A percentile compares a stretch with the other conserved stretches of the same genome.
Evolutionary conservation across 2,113 vertebrate species (phyloP).

Genomic region (Sebastes fasciatus): DNA sequence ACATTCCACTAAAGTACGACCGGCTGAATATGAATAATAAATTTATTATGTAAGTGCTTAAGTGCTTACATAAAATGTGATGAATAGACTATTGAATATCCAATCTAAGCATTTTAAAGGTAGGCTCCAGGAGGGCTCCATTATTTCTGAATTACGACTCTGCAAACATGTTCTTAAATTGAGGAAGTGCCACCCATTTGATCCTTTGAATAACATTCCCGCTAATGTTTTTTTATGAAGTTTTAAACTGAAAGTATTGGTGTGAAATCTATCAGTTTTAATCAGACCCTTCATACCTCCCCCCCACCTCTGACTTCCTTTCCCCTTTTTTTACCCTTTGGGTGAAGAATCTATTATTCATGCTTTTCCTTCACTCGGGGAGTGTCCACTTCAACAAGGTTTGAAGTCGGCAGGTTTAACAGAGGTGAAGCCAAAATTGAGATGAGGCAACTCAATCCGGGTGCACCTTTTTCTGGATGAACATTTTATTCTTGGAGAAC

Average conservation of each 20-base stretch:
- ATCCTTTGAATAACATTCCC: constrained; percentile 31
- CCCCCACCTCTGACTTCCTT: constrained; percentile 32
- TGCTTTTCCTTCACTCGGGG: constrained; percentile 49
- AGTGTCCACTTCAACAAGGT: constrained; percentile 57
- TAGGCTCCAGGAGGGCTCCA: constrained; percentile 32
- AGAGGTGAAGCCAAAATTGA: constrained; percentile 50
- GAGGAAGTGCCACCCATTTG: constrained; percentile 1
- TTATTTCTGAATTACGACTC: constrained; percentile 41
- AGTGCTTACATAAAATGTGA: constrained; percentile 57
- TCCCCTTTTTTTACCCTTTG: constrained; percentile 42
- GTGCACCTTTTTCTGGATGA: constrained; percentile 31
- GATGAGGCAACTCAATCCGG: constrained; percentile 50
- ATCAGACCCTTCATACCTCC: constrained; percentile 40
- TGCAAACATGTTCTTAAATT: constrained; percentile 37
- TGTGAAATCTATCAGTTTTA: constrained; percentile 56
- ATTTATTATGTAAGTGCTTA: constrained; percentile 54
- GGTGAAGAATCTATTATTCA: constrained; percentile 71
- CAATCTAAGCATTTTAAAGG: constrained; percentile 41
- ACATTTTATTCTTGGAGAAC: constrained; percentile 21
- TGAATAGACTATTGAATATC: constrained; percentile 62
- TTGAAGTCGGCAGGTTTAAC: constrained; percentile 67
- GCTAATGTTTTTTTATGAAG: constrained; percentile 36
- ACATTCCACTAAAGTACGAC: not conserved
- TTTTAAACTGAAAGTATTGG: constrained; percentile 46
- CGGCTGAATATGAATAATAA: constrained; percentile 47